A percentile compares a stretch with the other conserved stretches of the same genome.
These are phyloP conservation scores for Magallana nippona DNA, from an alignment of 2,888 invertebrate genomes.

Conservation along the genomic window DNA sequence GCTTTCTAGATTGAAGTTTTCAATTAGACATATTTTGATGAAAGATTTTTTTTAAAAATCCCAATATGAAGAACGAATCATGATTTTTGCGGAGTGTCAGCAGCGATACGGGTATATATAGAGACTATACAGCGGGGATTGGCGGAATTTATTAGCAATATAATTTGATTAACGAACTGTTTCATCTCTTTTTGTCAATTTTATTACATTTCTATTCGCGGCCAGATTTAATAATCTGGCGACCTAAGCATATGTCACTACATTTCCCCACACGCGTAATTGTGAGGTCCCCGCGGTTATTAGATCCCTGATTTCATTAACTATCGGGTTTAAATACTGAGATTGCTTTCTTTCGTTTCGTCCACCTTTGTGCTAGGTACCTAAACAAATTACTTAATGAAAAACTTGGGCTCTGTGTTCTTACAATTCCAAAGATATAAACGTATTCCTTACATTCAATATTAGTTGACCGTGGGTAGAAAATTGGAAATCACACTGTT, in stretches of 20 bases:
- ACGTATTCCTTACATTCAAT: background rate
- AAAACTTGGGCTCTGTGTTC: conserved; percentile 7
- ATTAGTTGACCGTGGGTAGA: conserved; percentile 14
- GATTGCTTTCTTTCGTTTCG: background rate
- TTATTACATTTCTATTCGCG: conserved; percentile 29
- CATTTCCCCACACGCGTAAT: conserved; percentile 14
- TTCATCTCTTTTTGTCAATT: conserved; percentile 29
- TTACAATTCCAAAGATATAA: conserved; percentile 15
- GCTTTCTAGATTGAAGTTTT: conserved; percentile 23
- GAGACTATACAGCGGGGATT: background rate
- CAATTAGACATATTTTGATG: background rate
- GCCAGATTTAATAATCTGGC: conserved; percentile 24
- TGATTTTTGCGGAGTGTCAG: background rate
- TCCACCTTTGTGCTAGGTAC: conserved; percentile 12
- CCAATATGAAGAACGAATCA: background rate
- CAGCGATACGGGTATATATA: conserved; percentile 3
- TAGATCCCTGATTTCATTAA: conserved; percentile 33
- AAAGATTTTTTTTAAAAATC: background rate
- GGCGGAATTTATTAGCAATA: conserved; percentile 10
- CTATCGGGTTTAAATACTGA: conserved; percentile 27
- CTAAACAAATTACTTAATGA: conserved; percentile 30
- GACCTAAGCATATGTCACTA: conserved; percentile 19
- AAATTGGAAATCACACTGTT: conserved; percentile 24
- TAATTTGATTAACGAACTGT: conserved; percentile 32
- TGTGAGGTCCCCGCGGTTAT: background rate